Evolutionary conservation across 1,140 invertebrate genomes (phyloP).

Genomic region (Cydia splendana): DNA sequence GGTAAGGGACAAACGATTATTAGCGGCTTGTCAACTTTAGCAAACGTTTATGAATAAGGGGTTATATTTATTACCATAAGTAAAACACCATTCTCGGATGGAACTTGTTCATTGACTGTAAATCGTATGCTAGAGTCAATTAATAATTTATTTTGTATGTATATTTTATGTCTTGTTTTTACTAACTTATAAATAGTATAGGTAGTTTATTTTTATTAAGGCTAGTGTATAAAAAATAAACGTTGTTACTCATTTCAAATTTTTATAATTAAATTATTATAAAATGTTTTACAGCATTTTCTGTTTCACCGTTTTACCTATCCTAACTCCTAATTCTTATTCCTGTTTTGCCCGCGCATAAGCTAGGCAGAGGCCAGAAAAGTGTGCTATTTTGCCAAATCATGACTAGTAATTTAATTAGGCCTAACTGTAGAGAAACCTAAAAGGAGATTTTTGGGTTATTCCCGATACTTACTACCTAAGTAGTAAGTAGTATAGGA

Average conservation of each 20-base stretch:
- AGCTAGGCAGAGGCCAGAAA: too few species aligned
- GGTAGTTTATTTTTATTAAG: constrained; percentile 38
- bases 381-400: too few species aligned
- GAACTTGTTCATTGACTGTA: too few species aligned
- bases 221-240: constrained; percentile 41
- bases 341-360: not conserved
- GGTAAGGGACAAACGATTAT: too few species aligned
- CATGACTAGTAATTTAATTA: too few species aligned
- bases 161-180: constrained; percentile 34
- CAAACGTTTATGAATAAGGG: too few species aligned
- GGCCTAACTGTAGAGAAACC: too few species aligned
- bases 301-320: not conserved
- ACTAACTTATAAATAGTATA: constrained; percentile 12
- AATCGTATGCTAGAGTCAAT: constrained; percentile 11
- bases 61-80: not conserved
- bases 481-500: too few species aligned
- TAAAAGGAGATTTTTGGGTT: too few species aligned
- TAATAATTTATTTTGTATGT: constrained; percentile 26
- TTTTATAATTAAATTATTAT: not conserved
- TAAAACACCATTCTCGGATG: not conserved
- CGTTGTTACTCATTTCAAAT: not conserved
- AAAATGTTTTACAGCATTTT: not conserved
- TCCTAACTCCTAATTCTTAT: not conserved
- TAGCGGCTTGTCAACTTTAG: too few species aligned
- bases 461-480: too few species aligned